Conservation (phyloP, 2,797 vertebrate species). For the Gadopsis marmoratus region DNA sequence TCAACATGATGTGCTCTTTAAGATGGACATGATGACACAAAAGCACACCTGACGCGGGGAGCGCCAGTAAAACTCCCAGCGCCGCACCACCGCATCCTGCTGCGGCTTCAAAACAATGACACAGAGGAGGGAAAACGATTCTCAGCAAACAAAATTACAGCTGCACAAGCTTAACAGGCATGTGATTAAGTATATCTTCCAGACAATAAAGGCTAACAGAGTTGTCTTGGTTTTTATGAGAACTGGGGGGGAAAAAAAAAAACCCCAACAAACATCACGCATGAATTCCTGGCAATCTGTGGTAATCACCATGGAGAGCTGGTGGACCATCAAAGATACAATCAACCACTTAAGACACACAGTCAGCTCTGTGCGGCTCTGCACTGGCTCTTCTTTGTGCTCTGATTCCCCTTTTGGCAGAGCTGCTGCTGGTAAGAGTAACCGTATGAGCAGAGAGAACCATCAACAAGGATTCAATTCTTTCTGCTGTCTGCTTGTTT, state of each 20-base stretch:
- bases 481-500: slow-evolving; percentile 47
- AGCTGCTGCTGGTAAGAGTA: slow-evolving; percentile 43
- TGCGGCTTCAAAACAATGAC: slow-evolving; percentile 61
- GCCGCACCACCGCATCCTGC: slow-evolving; percentile 44
- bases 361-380: slow-evolving; percentile 44
- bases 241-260: slow-evolving; percentile 25
- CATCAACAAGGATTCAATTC: slow-evolving; percentile 55
- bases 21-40: slow-evolving; percentile 61
- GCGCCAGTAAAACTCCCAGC: slow-evolving; percentile 53
- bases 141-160: slow-evolving; percentile 62
- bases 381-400: slow-evolving; percentile 41
- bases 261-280: slow-evolving; percentile 56
- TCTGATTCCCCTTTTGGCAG: slow-evolving; percentile 71
- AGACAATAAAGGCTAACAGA: slow-evolving; percentile 66
- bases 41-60: slow-evolving; percentile 68
- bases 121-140: slow-evolving; percentile 54
- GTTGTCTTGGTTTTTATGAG: slow-evolving; percentile 63
- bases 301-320: slow-evolving; percentile 77
- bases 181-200: slow-evolving; percentile 58
- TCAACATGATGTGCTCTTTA: slow-evolving; percentile 66
- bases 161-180: slow-evolving; percentile 49
- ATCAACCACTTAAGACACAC: slow-evolving; percentile 64
- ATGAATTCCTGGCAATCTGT: slow-evolving; percentile 74
- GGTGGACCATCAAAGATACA: slow-evolving; percentile 84
- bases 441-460: slow-evolving; percentile 37